Conservation (phyloP, 2,888 invertebrate species). For the Lypha dubia region DNA sequence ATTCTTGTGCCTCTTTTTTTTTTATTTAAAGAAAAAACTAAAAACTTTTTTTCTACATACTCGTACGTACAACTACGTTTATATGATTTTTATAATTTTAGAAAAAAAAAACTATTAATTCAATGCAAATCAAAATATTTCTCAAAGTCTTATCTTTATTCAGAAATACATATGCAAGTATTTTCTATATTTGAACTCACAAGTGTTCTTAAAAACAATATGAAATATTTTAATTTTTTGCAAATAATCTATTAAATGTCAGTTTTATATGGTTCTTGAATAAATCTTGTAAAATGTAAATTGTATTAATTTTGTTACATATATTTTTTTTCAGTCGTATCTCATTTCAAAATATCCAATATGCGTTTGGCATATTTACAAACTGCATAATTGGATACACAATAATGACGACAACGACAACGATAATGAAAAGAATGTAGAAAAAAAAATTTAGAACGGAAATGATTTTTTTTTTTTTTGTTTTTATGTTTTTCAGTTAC, state of each 20-base stretch:
- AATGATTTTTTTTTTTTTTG: slow-evolving; percentile 49
- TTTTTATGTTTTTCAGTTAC: slow-evolving; percentile 44
- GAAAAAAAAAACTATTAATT: slow-evolving; percentile 56
- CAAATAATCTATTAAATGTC: slow-evolving; percentile 5
- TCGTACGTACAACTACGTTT: slow-evolving; percentile 24
- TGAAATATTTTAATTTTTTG: neutral
- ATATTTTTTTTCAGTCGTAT: neutral
- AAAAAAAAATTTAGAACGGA: slow-evolving; percentile 58
- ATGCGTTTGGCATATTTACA: slow-evolving; percentile 23
- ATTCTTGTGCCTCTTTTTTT: neutral
- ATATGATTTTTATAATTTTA: slow-evolving; percentile 15
- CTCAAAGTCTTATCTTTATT: slow-evolving; percentile 58
- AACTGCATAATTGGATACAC: slow-evolving; percentile 37
- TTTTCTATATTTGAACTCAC: slow-evolving; percentile 34
- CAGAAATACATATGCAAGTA: slow-evolving; percentile 30
- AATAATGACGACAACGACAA: slow-evolving; percentile 28
- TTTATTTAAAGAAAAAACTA: too few species aligned
- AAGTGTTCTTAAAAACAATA: neutral
- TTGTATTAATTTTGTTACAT: neutral
- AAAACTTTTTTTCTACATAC: neutral
- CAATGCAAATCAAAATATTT: too few species aligned
- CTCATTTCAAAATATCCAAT: neutral
- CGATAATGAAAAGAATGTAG: slow-evolving; percentile 13
- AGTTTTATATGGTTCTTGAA: neutral
- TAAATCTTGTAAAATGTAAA: slow-evolving; percentile 20